Evolutionary conservation across 1,140 invertebrate species (phyloP).

Genomic region (Cecropterus lyciades): DNA sequence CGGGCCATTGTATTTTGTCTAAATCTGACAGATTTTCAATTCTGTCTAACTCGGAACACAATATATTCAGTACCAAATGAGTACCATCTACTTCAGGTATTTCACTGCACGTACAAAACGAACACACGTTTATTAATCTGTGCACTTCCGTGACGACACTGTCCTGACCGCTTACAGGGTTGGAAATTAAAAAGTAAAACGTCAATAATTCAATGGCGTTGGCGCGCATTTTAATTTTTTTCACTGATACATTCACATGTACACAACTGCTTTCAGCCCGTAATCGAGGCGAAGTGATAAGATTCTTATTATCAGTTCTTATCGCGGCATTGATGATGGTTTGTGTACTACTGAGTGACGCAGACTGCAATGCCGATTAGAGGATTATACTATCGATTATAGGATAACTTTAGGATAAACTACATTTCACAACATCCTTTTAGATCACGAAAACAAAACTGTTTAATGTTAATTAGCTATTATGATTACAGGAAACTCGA

Average conservation of each 20-base stretch:
- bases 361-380: slow-evolving; percentile 37
- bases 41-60: slow-evolving; percentile 71
- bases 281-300: slow-evolving; percentile 76
- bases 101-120: slow-evolving; percentile 77
- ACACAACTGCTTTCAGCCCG: slow-evolving; percentile 58
- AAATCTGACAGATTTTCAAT: slow-evolving; percentile 68
- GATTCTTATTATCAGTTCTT: slow-evolving; percentile 70
- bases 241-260: slow-evolving; percentile 35
- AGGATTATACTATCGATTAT: neutral
- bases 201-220: slow-evolving; percentile 60
- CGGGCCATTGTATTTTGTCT: slow-evolving; percentile 76
- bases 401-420: slow-evolving; percentile 8
- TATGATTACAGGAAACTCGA: slow-evolving; percentile 8
- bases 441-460: slow-evolving; percentile 5
- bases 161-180: slow-evolving; percentile 50
- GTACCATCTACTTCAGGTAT: slow-evolving; percentile 68
- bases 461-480: slow-evolving; percentile 25
- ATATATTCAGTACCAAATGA: slow-evolving; percentile 74
- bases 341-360: slow-evolving; percentile 67
- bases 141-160: slow-evolving; percentile 45
- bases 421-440: slow-evolving; percentile 26
- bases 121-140: slow-evolving; percentile 67
- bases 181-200: slow-evolving; percentile 66
- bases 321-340: slow-evolving; percentile 62
- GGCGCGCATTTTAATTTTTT: slow-evolving; percentile 66